These are phyloP conservation scores for Tiphia femorata DNA, from an alignment of 2,888 invertebrate genomes.

Conservation along the genomic window DNA sequence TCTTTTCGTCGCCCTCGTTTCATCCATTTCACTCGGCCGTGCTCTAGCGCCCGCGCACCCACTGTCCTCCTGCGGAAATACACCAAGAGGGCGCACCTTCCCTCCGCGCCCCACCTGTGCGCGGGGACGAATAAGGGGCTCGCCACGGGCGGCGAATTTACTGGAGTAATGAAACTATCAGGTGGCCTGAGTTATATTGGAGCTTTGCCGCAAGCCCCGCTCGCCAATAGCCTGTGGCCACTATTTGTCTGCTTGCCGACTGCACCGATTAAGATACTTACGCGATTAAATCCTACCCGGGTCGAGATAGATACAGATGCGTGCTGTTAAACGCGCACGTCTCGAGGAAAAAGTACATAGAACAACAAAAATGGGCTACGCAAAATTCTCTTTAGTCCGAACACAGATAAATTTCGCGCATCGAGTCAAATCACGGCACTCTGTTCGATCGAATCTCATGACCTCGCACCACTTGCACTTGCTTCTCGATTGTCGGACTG, in stretches of 20 bases:
- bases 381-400: too few relatives aligned
- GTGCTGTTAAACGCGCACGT: too few relatives aligned
- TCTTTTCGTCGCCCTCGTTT: background rate
- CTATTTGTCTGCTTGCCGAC: conserved; percentile 59
- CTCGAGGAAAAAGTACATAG: too few relatives aligned
- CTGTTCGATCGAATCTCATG: too few relatives aligned
- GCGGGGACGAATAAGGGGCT: conserved; percentile 41
- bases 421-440: too few relatives aligned
- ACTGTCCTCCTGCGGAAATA: background rate
- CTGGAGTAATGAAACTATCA: conserved; percentile 59
- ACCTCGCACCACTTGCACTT: too few relatives aligned
- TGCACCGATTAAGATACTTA: conserved; percentile 54
- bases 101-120: conserved; percentile 13
- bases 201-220: conserved; percentile 50
- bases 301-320: background rate
- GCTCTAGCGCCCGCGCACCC: conserved; percentile 19
- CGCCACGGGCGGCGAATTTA: conserved; percentile 46
- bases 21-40: background rate
- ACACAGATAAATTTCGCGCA: too few relatives aligned
- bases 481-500: too few relatives aligned
- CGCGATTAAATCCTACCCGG: conserved; percentile 48
- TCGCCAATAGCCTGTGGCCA: conserved; percentile 54
- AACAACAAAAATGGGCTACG: too few relatives aligned
- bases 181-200: conserved; percentile 55
- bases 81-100: conserved; percentile 14